Evolutionary conservation across 2,113 vertebrate species (phyloP).

Genomic region (Vireo altiloquus): DNA sequence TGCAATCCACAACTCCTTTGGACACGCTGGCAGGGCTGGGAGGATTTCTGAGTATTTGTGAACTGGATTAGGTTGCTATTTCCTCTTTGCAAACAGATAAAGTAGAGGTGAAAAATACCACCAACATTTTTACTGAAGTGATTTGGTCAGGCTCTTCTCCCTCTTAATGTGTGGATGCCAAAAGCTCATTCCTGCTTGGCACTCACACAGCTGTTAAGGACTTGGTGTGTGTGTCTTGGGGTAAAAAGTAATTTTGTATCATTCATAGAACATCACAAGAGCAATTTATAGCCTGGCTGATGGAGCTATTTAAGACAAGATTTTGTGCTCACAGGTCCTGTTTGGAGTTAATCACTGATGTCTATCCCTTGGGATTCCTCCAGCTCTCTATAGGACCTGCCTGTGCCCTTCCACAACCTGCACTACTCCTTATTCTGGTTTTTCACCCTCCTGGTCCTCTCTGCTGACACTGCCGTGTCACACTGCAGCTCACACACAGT

Average conservation of each 20-base stretch:
- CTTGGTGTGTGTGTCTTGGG: accelerated
- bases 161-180: neutral
- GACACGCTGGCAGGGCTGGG: neutral
- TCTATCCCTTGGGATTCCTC: neutral
- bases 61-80: neutral
- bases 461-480: accelerated
- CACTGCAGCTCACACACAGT: accelerated
- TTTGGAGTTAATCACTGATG: neutral
- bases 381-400: neutral
- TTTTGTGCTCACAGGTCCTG: neutral
- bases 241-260: neutral
- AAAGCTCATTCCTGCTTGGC: neutral
- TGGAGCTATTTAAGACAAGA: neutral
- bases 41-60: neutral
- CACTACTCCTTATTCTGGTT: accelerated
- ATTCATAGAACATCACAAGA: neutral
- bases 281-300: neutral
- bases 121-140: neutral
- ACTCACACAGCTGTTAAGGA: neutral
- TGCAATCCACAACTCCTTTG: neutral
- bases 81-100: neutral
- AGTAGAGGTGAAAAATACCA: neutral
- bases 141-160: neutral
- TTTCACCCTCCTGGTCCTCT: neutral
- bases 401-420: neutral